Conservation (phyloP, 2,888 invertebrate genomes). For the Temnothorax rugatulus region DNA sequence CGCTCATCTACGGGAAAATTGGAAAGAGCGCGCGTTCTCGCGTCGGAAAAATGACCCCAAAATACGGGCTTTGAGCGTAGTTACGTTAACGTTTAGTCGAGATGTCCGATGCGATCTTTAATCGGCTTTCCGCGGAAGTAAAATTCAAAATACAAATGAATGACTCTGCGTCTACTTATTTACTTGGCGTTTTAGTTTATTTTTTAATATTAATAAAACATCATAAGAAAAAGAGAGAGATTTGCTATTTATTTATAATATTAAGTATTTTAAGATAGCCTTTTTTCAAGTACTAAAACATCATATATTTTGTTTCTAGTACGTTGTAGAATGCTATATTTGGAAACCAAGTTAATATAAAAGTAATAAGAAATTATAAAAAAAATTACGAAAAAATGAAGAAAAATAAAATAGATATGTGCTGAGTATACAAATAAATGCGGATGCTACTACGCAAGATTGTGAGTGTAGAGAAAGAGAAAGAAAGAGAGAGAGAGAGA, state of each 20-base stretch:
- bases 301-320: background rate
- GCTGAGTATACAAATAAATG: no score
- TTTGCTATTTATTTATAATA: no score
- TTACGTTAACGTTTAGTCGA: no score
- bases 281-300: background rate
- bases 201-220: background rate
- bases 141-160: background rate
- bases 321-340: background rate
- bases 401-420: background rate
- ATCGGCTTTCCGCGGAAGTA: background rate
- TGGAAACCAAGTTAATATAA: background rate
- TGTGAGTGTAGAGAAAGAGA: background rate
- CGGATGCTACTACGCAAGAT: background rate
- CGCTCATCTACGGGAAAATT: background rate
- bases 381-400: background rate
- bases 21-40: background rate
- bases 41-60: background rate
- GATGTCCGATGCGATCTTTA: background rate
- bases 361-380: background rate
- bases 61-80: background rate
- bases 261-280: background rate
- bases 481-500: background rate
- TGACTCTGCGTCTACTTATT: no score
- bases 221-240: background rate
- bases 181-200: background rate